Evolutionary conservation across 2,888 invertebrate genomes (phyloP).

Genomic region (Drosophila kokeensis): DNA sequence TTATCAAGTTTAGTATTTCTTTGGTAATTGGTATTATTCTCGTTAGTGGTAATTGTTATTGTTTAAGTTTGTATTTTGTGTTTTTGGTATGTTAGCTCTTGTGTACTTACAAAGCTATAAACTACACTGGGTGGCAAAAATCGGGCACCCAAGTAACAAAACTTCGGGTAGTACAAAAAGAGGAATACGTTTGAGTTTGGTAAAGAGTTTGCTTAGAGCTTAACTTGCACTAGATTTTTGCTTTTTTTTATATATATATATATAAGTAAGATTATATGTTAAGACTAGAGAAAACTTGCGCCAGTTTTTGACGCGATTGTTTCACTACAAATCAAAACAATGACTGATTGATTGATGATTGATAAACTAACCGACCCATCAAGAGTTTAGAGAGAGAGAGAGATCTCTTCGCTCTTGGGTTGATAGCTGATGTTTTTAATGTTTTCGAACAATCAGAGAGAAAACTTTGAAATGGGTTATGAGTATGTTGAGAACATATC

Average conservation of each 20-base stretch:
- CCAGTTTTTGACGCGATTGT: conserved; percentile 21
- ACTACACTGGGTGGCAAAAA: conserved; percentile 61
- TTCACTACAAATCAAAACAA: conserved; percentile 61
- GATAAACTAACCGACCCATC: conserved; percentile 31
- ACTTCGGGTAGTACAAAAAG: conserved; percentile 25
- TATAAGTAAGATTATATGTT: conserved; percentile 41
- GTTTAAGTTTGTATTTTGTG: conserved; percentile 5
- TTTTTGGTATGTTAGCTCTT: conserved; percentile 54
- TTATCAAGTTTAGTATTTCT: conserved; percentile 25
- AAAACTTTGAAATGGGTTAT: neutral
- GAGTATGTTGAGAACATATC: conserved; percentile 4
- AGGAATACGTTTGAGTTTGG: conserved; percentile 27
- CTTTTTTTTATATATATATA: conserved; percentile 13
- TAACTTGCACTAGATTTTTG: conserved; percentile 65
- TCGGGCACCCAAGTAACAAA: conserved; percentile 65
- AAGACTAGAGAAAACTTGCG: conserved; percentile 54
- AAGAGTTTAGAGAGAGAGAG: neutral
- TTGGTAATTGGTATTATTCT: conserved; percentile 20
- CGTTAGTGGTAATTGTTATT: conserved; percentile 25
- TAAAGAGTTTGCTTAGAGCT: conserved; percentile 61
- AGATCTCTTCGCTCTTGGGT: conserved; percentile 12
- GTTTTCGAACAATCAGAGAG: conserved; percentile 21
- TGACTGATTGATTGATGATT: conserved; percentile 40
- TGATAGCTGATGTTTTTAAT: conserved; percentile 35
- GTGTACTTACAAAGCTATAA: conserved; percentile 71